These are phyloP conservation scores for Ahaetulla prasina DNA, from an alignment of 2,113 vertebrate genomes.

Conservation along the genomic window DNA sequence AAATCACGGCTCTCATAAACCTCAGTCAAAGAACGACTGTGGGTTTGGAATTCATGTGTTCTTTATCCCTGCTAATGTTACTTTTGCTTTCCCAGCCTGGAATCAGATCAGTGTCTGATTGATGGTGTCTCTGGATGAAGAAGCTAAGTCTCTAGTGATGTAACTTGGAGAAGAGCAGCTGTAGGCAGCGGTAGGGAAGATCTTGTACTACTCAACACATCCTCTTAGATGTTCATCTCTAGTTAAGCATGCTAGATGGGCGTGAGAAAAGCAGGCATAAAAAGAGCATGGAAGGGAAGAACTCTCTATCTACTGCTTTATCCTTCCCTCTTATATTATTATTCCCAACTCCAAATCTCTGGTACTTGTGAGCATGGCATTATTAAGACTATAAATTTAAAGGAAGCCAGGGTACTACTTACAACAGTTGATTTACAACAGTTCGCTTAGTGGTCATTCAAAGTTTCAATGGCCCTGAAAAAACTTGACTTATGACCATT, in stretches of 20 bases:
- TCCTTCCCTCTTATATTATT: neutral
- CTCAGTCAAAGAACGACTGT: neutral
- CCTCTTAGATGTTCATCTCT: neutral
- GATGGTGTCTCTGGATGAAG: too few species aligned
- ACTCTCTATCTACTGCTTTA: neutral
- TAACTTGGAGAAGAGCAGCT: neutral
- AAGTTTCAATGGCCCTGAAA: too few species aligned
- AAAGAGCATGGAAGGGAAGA: neutral
- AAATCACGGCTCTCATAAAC: neutral
- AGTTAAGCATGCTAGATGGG: neutral
- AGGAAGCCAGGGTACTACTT: neutral
- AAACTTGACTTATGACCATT: too few species aligned
- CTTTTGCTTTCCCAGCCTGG: neutral
- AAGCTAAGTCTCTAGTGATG: neutral
- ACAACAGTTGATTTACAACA: too few species aligned
- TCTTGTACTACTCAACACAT: neutral
- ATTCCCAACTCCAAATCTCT: neutral
- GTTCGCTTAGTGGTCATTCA: too few species aligned
- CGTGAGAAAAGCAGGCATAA: neutral
- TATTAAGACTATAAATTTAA: neutral
- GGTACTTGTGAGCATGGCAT: neutral
- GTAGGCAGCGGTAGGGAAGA: neutral
- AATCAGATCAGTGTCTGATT: neutral
- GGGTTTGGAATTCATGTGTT: neutral
- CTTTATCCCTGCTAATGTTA: neutral